Evolutionary conservation across 2,113 vertebrate genomes (phyloP).

Genomic region (Ochotona princeps): DNA sequence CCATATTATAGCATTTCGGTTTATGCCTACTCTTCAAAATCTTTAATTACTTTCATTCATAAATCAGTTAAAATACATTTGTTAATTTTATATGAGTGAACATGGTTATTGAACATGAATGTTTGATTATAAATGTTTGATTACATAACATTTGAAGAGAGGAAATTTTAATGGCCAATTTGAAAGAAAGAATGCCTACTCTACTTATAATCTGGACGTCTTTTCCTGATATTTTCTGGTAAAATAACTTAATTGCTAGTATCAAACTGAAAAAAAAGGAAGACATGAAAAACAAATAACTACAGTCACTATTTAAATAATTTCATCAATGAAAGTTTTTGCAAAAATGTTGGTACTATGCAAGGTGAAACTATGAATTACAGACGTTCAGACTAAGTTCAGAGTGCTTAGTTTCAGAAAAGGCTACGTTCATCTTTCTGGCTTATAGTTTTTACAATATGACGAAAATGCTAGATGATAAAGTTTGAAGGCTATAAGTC

Average conservation of each 20-base stretch:
- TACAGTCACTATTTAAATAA: background rate
- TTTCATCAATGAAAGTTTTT: background rate
- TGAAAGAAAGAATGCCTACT: background rate
- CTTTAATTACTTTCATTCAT: background rate
- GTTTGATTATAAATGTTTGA: background rate
- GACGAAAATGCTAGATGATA: background rate
- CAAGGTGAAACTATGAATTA: background rate
- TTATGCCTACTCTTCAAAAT: background rate
- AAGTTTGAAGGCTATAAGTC: background rate
- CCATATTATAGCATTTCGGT: background rate
- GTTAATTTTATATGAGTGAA: background rate
- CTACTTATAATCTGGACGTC: background rate
- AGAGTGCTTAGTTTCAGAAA: background rate
- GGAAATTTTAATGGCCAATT: background rate
- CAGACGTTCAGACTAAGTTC: background rate
- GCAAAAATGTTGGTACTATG: background rate
- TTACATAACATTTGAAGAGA: background rate
- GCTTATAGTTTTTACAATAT: background rate
- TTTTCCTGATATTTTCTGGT: background rate
- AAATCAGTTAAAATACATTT: background rate
- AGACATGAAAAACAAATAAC: background rate
- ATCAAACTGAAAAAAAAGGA: slow-evolving; percentile 1
- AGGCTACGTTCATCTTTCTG: background rate
- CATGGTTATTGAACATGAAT: background rate
- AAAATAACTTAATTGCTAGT: background rate